Conservation (phyloP, 1,140 invertebrate genomes). For the Zaprionus ghesquierei region DNA sequence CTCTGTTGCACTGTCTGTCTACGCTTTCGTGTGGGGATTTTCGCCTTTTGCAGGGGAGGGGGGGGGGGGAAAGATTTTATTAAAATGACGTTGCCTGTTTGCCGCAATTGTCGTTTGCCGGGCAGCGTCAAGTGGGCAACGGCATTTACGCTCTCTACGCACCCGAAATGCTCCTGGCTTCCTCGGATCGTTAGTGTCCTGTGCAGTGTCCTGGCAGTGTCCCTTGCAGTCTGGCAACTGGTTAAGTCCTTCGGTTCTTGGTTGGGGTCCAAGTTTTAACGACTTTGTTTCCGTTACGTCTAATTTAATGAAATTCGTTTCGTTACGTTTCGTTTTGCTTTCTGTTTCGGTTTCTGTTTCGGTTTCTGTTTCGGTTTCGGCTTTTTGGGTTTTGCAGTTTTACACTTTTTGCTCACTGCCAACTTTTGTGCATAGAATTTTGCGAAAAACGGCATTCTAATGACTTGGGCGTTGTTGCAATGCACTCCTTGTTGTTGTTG, state of each 20-base stretch:
- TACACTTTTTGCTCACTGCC: slow-evolving; percentile 15
- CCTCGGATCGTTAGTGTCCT: slow-evolving; percentile 55
- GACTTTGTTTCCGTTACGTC: slow-evolving; percentile 80
- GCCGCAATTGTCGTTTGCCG: slow-evolving; percentile 26
- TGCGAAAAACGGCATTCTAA: slow-evolving; percentile 72
- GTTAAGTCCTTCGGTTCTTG: slow-evolving; percentile 36
- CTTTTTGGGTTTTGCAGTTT: neutral
- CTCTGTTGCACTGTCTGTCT: slow-evolving; percentile 14
- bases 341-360: slow-evolving; percentile 45
- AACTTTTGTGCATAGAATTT: slow-evolving; percentile 72
- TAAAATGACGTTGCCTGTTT: slow-evolving; percentile 64
- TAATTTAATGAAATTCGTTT: slow-evolving; percentile 80
- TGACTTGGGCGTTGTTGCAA: slow-evolving; percentile 70
- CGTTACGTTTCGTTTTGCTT: slow-evolving; percentile 80
- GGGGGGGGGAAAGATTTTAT: slow-evolving; percentile 49
- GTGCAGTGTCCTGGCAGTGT: slow-evolving; percentile 45
- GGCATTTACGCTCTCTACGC: slow-evolving; percentile 44
- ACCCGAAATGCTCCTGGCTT: slow-evolving; percentile 31
- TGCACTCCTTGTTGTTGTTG: slow-evolving; percentile 18
- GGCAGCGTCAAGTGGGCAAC: slow-evolving; percentile 61
- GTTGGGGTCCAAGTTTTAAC: slow-evolving; percentile 72
- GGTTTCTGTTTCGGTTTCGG: slow-evolving; percentile 18
- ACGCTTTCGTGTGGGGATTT: slow-evolving; percentile 56
- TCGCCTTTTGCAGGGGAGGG: slow-evolving; percentile 17
- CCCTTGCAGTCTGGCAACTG: slow-evolving; percentile 22